These are phyloP conservation scores for Dryobotodes eremita DNA, from an alignment of 2,888 invertebrate species.

Conservation along the genomic window DNA sequence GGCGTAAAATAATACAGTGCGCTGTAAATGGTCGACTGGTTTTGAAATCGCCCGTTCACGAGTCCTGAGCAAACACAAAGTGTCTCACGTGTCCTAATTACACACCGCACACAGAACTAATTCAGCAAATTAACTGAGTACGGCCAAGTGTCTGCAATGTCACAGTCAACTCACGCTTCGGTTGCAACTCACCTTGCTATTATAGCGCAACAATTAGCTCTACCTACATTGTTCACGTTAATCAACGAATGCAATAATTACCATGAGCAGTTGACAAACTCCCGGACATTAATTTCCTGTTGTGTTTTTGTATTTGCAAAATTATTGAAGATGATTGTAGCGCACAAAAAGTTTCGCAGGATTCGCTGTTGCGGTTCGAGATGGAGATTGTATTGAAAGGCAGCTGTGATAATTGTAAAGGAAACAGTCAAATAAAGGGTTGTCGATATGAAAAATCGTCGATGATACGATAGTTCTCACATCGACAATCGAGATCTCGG, in stretches of 20 bases:
- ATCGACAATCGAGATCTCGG: constrained; percentile 79
- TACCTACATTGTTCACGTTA: constrained; percentile 73
- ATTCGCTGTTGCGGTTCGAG: constrained; percentile 47
- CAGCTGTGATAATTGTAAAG: constrained; percentile 82
- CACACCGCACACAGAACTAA: constrained; percentile 75
- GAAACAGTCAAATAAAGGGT: constrained; percentile 83
- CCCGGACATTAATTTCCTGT: constrained; percentile 69
- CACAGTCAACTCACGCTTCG: constrained; percentile 81
- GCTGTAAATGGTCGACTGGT: constrained; percentile 79
- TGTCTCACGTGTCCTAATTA: constrained; percentile 86
- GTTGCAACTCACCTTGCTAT: constrained; percentile 77
- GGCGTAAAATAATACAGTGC: constrained; percentile 80
- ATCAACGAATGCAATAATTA: constrained; percentile 77
- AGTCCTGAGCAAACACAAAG: constrained; percentile 88
- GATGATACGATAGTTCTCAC: constrained; percentile 85
- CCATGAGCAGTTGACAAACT: constrained; percentile 69
- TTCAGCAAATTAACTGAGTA: constrained; percentile 78
- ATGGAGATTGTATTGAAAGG: constrained; percentile 72
- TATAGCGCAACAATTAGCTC: constrained; percentile 79
- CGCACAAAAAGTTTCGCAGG: constrained; percentile 38
- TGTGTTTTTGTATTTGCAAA: constrained; percentile 62
- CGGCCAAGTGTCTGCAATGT: constrained; percentile 76
- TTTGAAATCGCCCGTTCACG: constrained; percentile 84
- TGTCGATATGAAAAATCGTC: constrained; percentile 83
- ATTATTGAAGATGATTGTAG: constrained; percentile 56